These are phyloP conservation scores for Atethmia centrago DNA, from an alignment of 2,888 invertebrate species.

Conservation along the genomic window DNA sequence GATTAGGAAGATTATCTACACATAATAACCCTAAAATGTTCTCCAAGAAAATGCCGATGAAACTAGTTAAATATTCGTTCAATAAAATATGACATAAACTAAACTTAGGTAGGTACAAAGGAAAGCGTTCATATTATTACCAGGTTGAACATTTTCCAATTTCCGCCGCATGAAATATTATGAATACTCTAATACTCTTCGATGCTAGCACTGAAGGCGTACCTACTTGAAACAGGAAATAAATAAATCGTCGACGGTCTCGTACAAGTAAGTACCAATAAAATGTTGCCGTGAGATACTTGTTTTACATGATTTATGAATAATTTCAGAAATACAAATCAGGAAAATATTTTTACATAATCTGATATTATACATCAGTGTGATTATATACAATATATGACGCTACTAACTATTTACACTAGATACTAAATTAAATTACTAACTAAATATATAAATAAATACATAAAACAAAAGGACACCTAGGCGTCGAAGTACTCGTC, in stretches of 20 bases:
- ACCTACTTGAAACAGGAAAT: conserved; percentile 59
- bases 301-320: conserved; percentile 21
- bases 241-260: conserved; percentile 59
- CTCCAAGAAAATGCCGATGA: background rate
- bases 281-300: conserved; percentile 19
- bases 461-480: too few species aligned
- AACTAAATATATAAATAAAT: too few species aligned
- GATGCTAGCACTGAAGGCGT: conserved; percentile 50
- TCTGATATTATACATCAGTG: background rate
- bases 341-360: conserved; percentile 10
- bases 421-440: too few species aligned
- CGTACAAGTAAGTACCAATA: conserved; percentile 41
- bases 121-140: conserved; percentile 51
- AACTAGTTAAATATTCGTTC: conserved; percentile 9
- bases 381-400: too few species aligned
- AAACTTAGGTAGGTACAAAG: conserved; percentile 23
- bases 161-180: conserved; percentile 64
- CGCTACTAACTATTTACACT: too few species aligned
- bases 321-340: conserved; percentile 1
- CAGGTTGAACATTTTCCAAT: conserved; percentile 65
- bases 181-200: conserved; percentile 58
- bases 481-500: too few species aligned
- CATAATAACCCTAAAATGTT: background rate
- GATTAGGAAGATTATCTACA: too few species aligned
- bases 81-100: conserved; percentile 24